Percentiles rank a stretch among this genome's conserved stretches.
Evolutionary conservation across 2,888 invertebrate genomes (phyloP).

Genomic region (Chloroclysta siterata): DNA sequence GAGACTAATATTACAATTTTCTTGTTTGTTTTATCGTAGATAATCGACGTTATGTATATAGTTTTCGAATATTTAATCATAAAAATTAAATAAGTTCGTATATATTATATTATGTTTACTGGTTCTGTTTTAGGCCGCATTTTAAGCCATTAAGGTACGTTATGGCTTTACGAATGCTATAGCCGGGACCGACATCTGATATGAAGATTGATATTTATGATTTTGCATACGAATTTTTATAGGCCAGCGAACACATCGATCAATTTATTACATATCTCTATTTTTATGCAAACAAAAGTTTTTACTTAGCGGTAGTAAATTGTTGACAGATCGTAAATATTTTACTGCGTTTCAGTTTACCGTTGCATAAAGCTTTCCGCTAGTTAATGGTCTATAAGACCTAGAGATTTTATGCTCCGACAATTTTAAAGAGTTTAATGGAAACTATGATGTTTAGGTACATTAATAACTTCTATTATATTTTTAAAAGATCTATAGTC

Average conservation of each 20-base stretch:
- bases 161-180: too few species aligned
- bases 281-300: conserved; percentile 8
- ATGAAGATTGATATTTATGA: too few species aligned
- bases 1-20: too few species aligned
- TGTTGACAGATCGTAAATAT: conserved; percentile 11
- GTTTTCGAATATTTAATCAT: too few species aligned
- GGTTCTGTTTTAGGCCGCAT: too few species aligned
- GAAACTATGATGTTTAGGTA: conserved; percentile 1
- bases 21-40: too few species aligned
- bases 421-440: conserved; percentile 2
- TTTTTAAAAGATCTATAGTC: too few species aligned
- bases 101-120: too few species aligned
- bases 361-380: conserved; percentile 12
- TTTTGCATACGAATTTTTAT: neutral
- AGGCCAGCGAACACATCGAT: neutral
- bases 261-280: conserved; percentile 1
- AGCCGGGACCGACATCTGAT: too few species aligned
- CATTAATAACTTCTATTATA: neutral
- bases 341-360: conserved; percentile 23
- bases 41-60: too few species aligned
- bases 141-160: too few species aligned
- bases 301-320: conserved; percentile 7
- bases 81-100: too few species aligned
- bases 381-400: neutral
- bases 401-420: conserved; percentile 4